Percentiles rank a stretch among this genome's conserved stretches.
These are phyloP conservation scores for Sebastes trivittatus DNA, from an alignment of 2,797 vertebrate genomes.

Conservation along the genomic window DNA sequence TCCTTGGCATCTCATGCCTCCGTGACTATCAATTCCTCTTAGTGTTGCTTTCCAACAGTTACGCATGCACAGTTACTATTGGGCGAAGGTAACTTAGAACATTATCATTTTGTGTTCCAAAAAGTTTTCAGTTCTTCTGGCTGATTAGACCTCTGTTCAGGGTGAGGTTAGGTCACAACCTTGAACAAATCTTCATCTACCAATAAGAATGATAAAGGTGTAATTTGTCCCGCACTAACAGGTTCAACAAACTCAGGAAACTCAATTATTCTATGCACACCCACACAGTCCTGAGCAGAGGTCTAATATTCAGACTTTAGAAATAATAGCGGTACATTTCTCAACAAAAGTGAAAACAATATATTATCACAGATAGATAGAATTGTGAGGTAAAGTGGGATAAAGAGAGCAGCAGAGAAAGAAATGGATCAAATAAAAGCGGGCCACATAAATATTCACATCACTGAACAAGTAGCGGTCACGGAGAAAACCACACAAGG, in stretches of 20 bases:
- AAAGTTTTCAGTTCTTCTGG: too few species aligned
- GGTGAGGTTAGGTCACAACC: too few species aligned
- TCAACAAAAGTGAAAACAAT: background rate
- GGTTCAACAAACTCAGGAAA: too few species aligned
- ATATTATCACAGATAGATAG: background rate
- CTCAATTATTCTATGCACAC: too few species aligned
- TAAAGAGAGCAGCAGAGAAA: background rate
- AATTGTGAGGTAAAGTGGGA: background rate
- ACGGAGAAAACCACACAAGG: constrained; percentile 27
- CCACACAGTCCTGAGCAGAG: background rate
- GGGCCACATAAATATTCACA: constrained; percentile 45
- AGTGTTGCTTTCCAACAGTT: too few species aligned
- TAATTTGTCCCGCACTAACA: too few species aligned
- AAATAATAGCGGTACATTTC: background rate
- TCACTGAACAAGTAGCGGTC: constrained; percentile 24
- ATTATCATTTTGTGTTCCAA: too few species aligned
- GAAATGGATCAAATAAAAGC: background rate
- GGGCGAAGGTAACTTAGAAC: too few species aligned
- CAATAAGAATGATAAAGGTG: background rate
- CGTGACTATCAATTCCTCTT: too few species aligned
- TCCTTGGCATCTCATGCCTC: too few species aligned
- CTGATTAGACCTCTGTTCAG: too few species aligned
- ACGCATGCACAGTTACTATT: too few species aligned
- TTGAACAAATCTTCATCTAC: background rate
- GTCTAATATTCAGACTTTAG: background rate